Conservation (phyloP, 2,797 vertebrate species). For the Syndactyla subalaris region DNA sequence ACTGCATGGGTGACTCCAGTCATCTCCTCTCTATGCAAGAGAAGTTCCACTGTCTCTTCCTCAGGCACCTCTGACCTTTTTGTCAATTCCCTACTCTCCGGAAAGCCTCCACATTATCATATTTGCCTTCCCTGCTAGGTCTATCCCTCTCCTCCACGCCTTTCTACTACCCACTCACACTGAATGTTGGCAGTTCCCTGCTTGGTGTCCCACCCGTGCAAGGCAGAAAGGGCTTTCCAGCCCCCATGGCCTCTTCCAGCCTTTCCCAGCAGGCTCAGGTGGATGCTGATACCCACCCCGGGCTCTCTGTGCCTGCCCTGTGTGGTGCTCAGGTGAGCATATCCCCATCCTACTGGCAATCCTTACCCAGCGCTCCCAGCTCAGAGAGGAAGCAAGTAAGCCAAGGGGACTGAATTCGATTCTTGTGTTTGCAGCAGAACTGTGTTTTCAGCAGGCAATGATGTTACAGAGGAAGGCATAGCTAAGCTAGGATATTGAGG, state of each 20-base stretch:
- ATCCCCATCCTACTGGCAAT: fast-evolving
- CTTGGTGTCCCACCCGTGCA: background rate
- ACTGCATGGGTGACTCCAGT: background rate
- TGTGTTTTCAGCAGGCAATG: background rate
- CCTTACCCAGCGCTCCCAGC: background rate
- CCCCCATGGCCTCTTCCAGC: background rate
- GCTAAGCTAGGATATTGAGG: background rate
- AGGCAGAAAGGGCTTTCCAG: background rate
- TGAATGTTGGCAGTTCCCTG: fast-evolving
- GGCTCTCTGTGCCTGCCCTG: background rate
- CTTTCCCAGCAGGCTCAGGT: background rate
- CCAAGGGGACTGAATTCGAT: background rate
- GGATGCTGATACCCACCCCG: background rate
- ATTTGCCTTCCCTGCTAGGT: background rate
- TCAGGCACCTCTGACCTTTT: background rate
- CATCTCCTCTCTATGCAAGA: background rate
- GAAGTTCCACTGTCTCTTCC: background rate
- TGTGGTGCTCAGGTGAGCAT: background rate
- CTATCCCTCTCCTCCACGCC: background rate
- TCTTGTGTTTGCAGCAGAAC: background rate
- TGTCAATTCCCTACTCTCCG: background rate
- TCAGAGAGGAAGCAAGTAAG: background rate
- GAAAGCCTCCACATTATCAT: background rate
- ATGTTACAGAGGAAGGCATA: background rate
- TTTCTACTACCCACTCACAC: background rate